A percentile compares a stretch with the other conserved stretches of the same genome.
These are phyloP conservation scores for Dromococcyx pavoninus DNA, from an alignment of 2,797 vertebrate species.

Conservation along the genomic window DNA sequence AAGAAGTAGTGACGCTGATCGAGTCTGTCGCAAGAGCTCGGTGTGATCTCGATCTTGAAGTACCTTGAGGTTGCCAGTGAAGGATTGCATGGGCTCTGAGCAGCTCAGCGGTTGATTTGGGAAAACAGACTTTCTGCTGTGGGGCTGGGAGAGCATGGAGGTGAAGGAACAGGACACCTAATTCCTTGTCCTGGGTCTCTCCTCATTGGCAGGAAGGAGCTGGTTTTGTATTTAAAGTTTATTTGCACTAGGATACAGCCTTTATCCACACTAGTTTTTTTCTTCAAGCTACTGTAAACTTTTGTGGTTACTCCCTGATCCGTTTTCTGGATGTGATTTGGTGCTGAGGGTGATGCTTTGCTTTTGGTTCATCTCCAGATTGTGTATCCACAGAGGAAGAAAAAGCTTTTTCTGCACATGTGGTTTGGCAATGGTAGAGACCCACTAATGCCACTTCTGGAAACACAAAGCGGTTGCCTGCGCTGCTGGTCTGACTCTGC, in stretches of 20 bases:
- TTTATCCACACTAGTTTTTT: neutral
- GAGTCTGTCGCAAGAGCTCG: neutral
- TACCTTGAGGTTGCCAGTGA: neutral
- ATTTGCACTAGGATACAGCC: neutral
- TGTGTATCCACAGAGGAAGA: neutral
- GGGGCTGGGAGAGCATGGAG: neutral
- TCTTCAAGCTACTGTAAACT: neutral
- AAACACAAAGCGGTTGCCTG: neutral
- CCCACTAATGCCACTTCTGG: neutral
- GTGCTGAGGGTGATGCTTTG: neutral
- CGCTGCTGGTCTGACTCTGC: neutral
- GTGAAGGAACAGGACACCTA: constrained; percentile 13
- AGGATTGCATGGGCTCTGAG: neutral
- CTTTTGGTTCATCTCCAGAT: neutral
- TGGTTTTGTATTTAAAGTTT: neutral
- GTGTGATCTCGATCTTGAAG: fast-evolving
- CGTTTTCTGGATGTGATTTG: neutral
- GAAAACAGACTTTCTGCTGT: neutral
- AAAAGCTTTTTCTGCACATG: neutral
- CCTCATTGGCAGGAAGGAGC: neutral
- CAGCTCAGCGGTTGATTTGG: neutral
- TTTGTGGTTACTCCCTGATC: neutral
- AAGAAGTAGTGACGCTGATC: neutral
- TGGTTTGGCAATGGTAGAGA: neutral
- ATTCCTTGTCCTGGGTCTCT: constrained; percentile 2